Evolutionary conservation across 2,113 vertebrate species (phyloP), one percentile per base, ranked within the genome.

Genomic region (Macroglossus sobrinus): DNA sequence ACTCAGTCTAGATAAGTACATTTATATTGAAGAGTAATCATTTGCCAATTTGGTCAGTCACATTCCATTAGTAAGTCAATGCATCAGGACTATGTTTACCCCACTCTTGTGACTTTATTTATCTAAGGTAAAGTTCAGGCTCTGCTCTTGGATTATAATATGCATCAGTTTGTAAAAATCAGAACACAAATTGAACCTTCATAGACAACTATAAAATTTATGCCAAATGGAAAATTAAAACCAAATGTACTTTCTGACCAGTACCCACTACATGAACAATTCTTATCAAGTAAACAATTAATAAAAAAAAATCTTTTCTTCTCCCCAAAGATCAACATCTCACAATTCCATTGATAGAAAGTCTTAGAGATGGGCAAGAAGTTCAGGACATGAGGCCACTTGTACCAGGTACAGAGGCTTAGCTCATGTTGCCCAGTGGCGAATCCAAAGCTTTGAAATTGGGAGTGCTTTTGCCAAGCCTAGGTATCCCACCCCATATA

Each of bases 141-240:
- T 72, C 43, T 86, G 18, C 9, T 90, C 85, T 84, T 80, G 35
- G 82, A 89, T 89, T 79, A 69, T 33, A 80, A 66, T 38, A 80
- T 55, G 35, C 26, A 72, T 14, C 50, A 33, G 24, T 33, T 61
- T 6, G 30, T 90, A 76, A 92, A 84, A 84, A 81, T 19, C 22
- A 96, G 45, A 72, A 71, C 8, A 84, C 3, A 1, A 78, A 84
- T n/a, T 72, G 53, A 90, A 93, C 0, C 35, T 10, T 89, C 45
- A 85, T 7, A 84, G 86, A 55, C 26, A 76, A 35, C 50, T 84
- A 22, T 19, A 33, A 95, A 72, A 74, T 76, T 26, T 59, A 84
- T 30, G 76, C 68, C 91, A 88, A 92, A 64, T 2, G 13, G 35
- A 63, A 95, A 88, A 96, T 72, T 63, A 90, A 89, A 96, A 92